Evolutionary conservation across 2,113 vertebrate species (phyloP).

Genomic region (Macrotus californicus): DNA sequence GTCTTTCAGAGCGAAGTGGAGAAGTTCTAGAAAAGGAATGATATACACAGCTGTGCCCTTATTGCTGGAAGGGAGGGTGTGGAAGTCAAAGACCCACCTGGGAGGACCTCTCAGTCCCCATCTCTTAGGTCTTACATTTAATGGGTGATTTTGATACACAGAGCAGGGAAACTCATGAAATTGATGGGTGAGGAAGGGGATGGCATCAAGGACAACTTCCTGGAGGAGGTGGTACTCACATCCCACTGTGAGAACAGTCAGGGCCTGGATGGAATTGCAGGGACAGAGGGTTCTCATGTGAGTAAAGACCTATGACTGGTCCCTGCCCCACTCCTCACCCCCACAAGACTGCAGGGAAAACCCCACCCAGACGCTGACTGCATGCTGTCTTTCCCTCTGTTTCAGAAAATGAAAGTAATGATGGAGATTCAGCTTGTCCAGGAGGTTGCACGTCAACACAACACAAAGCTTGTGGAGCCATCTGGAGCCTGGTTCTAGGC

Average conservation of each 20-base stretch:
- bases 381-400: constrained; percentile 64
- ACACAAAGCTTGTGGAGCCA: not conserved
- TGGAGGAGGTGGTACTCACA: not conserved
- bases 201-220: not conserved
- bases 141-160: not conserved
- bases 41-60: not conserved
- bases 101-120: not conserved
- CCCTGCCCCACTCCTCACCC: not conserved
- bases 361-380: not conserved
- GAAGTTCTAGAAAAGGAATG: constrained; percentile 87
- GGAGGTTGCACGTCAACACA: not conserved
- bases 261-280: not conserved
- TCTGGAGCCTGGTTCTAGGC: constrained; percentile 85
- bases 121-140: not conserved
- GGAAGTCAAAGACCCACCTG: not conserved
- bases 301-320: not conserved
- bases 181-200: not conserved
- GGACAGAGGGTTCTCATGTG: too few species aligned
- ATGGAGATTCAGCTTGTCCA: constrained; percentile 26
- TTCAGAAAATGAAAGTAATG: constrained; percentile 70
- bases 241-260: not conserved
- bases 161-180: not conserved
- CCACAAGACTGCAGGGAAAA: rapidly evolving
- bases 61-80: too few species aligned
- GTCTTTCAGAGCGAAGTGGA: constrained; percentile 85